These are phyloP conservation scores for Phlogophora meticulosa DNA, from an alignment of 2,888 invertebrate genomes.

Conservation along the genomic window DNA sequence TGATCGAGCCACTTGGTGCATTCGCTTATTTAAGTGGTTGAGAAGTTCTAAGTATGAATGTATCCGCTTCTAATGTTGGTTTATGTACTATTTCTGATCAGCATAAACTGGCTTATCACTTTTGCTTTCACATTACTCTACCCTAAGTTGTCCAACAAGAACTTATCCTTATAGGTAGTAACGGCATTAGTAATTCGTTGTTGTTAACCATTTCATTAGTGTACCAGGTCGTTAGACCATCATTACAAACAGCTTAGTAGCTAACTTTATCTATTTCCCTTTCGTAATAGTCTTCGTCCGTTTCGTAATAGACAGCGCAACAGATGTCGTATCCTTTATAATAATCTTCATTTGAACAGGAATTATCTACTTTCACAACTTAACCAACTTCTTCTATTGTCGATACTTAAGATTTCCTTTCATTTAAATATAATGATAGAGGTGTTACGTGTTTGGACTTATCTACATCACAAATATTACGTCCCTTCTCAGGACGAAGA, in stretches of 20 bases:
- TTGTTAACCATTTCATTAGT: slow-evolving; percentile 48
- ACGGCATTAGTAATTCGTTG: slow-evolving; percentile 1
- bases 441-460: neutral
- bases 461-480: neutral
- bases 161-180: neutral
- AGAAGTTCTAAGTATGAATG: slow-evolving; percentile 5
- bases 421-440: too few species aligned
- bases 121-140: slow-evolving; percentile 2
- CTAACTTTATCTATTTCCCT: slow-evolving; percentile 47
- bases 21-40: neutral
- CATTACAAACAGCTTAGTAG: slow-evolving; percentile 48
- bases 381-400: neutral
- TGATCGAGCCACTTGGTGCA: slow-evolving; percentile 2
- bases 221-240: slow-evolving; percentile 38
- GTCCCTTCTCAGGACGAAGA: neutral
- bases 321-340: slow-evolving; percentile 25
- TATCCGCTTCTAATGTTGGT: neutral
- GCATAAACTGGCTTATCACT: neutral
- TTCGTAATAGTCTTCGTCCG: slow-evolving; percentile 30
- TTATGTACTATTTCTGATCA: neutral
- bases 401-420: neutral
- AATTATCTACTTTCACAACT: neutral
- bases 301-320: slow-evolving; percentile 23
- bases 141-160: neutral
- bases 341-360: slow-evolving; percentile 13